Conservation (phyloP, 2,113 vertebrate species). For the Mohoua ochrocephala region DNA sequence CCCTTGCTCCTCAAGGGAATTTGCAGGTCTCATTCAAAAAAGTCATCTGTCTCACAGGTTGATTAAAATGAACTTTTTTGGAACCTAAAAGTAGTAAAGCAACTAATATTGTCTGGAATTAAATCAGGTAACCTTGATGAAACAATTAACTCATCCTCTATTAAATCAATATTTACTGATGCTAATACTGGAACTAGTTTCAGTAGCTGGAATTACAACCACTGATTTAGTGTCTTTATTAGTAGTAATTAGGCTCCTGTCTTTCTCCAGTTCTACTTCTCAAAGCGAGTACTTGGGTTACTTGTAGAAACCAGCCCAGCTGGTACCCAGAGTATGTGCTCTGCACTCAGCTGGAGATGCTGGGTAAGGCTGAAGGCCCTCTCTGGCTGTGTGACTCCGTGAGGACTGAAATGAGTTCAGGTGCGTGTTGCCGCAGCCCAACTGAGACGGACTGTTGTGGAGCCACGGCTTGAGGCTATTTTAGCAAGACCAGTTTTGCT, state of each 20-base stretch:
- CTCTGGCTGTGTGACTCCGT: neutral
- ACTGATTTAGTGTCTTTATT: slow-evolving; percentile 6
- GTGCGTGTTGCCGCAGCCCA: neutral
- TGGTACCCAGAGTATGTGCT: rapidly evolving
- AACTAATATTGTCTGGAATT: neutral
- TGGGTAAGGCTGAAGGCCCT: neutral
- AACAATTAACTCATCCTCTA: slow-evolving; percentile 32
- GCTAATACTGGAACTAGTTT: neutral
- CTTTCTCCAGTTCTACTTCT: neutral
- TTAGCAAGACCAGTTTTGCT: neutral
- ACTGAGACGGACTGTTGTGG: neutral
- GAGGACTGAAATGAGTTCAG: rapidly evolving
- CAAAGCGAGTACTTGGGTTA: neutral
- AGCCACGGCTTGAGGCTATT: neutral
- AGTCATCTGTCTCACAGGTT: neutral
- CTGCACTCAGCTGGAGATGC: neutral
- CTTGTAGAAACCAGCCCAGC: neutral
- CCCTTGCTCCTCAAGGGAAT: neutral
- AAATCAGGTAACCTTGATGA: slow-evolving; percentile 10
- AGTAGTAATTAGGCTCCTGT: neutral
- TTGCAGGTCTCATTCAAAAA: neutral
- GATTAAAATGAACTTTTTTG: slow-evolving; percentile 14
- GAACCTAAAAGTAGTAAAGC: slow-evolving; percentile 1
- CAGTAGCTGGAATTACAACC: neutral
- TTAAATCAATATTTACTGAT: slow-evolving; percentile 38